These are phyloP conservation scores for Ligdia adustata DNA, from an alignment of 2,888 invertebrate species.

Conservation along the genomic window DNA sequence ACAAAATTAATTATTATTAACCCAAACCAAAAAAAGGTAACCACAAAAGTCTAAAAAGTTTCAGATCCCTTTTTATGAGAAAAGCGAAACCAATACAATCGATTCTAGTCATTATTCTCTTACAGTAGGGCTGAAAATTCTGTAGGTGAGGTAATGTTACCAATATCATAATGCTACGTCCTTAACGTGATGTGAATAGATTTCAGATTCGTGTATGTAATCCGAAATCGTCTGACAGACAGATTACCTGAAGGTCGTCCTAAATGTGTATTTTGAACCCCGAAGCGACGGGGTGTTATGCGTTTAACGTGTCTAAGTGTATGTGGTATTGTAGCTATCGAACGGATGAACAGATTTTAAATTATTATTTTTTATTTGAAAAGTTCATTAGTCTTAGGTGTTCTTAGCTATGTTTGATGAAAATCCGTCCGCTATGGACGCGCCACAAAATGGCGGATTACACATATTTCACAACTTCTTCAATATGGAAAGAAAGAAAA, in stretches of 20 bases:
- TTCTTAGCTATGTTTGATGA: no score
- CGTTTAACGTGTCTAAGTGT: no score
- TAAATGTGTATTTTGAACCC: constrained; percentile 4
- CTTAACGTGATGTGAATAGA: constrained; percentile 1
- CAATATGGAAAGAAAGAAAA: no score
- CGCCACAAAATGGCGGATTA: no score
- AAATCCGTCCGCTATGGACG: no score
- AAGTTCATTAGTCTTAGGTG: no score
- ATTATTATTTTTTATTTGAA: no score
- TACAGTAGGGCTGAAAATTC: constrained; percentile 1
- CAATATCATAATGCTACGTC: background rate
- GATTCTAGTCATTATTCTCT: background rate
- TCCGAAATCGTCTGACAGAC: constrained; percentile 10
- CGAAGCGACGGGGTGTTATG: no score
- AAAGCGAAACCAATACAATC: background rate
- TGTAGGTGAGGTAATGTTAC: background rate
- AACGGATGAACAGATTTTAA: no score
- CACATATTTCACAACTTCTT: no score
- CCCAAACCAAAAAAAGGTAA: constrained; percentile 16
- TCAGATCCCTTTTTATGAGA: constrained; percentile 22
- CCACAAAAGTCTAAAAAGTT: constrained; percentile 15
- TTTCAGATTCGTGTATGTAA: background rate
- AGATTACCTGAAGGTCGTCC: constrained; percentile 10
- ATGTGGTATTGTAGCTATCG: no score
- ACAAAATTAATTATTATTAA: constrained; percentile 20